phyloP scores from a whole-genome alignment of 1,140 invertebrate genomes.

The Leptopilina boulardi region DNA sequence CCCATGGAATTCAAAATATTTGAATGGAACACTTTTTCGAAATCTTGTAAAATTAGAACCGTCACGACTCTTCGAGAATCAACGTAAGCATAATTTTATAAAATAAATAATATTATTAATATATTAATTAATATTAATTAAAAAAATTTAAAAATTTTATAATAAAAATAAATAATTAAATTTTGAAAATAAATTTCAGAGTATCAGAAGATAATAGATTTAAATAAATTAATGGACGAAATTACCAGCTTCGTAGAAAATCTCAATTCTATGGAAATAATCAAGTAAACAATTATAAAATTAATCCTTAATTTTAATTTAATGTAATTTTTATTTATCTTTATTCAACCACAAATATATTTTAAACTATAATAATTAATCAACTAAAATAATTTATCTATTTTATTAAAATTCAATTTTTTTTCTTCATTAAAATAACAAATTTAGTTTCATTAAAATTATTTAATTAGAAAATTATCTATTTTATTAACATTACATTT shows the following conservation, averaged over 20 bases:
- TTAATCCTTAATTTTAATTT: too few relatives aligned
- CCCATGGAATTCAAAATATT: conserved; percentile 65
- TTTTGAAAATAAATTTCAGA: conserved; percentile 28
- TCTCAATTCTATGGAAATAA: conserved; percentile 43
- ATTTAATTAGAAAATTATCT: background rate
- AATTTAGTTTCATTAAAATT: background rate
- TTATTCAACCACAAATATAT: too few relatives aligned
- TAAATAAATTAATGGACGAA: conserved; percentile 43
- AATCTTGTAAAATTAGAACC: conserved; percentile 54
- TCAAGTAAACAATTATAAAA: conserved; percentile 47
- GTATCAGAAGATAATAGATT: conserved; percentile 40
- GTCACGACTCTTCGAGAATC: conserved; percentile 44
- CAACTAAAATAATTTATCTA: too few relatives aligned
- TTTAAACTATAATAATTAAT: too few relatives aligned
- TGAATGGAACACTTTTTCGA: conserved; percentile 56
- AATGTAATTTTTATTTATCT: too few relatives aligned
- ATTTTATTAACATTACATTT: too few relatives aligned
- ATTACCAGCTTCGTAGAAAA: background rate
- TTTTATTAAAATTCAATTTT: too few relatives aligned
- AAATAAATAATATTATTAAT: conserved; percentile 25
- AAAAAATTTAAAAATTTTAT: background rate
- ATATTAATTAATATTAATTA: background rate
- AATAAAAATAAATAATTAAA: conserved; percentile 43
- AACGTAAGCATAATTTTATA: conserved; percentile 57
- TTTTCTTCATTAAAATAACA: background rate